A percentile compares a stretch with the other conserved stretches of the same genome.
phyloP scores from a whole-genome alignment of 2,113 vertebrate species.

The Limanda limanda region DNA sequence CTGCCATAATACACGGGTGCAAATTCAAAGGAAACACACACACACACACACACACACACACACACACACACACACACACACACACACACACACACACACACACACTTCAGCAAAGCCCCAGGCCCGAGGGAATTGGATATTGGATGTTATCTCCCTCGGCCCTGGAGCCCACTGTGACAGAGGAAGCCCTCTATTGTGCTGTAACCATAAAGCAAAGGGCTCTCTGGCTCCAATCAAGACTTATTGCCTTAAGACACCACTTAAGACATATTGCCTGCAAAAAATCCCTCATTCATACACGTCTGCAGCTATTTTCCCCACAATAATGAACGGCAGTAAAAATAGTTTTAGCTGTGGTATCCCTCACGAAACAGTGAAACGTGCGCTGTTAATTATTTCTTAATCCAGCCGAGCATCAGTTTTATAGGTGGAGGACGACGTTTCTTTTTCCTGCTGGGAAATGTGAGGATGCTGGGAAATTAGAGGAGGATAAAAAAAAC shows the following conservation, averaged over 20 bases:
- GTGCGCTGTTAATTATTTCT: conserved; percentile 13
- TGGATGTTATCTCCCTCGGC: conserved; percentile 55
- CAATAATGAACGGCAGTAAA: background rate
- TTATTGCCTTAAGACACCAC: background rate
- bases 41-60: conserved; percentile 17
- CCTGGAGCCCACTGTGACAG: conserved; percentile 34
- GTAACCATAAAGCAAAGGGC: conserved; percentile 13
- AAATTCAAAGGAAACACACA: conserved; percentile 38
- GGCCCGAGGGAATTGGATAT: conserved; percentile 55
- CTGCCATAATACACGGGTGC: conserved; percentile 21
- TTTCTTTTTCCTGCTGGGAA: conserved; percentile 5
- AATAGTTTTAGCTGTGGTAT: background rate
- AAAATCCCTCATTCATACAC: background rate
- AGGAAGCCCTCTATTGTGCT: conserved; percentile 35
- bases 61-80: conserved; percentile 26
- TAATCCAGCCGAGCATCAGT: background rate
- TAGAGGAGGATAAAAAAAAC: conserved; percentile 2
- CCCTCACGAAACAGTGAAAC: background rate
- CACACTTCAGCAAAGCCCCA: conserved; percentile 34
- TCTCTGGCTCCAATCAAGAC: background rate
- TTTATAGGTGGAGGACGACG: background rate
- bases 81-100: conserved; percentile 24
- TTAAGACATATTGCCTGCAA: background rate
- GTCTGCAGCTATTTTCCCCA: background rate
- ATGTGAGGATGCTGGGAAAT: background rate